Base-by-base conservation (phyloP, 2,888 invertebrate genomes). In the Lissocephala sabroskyi region DNA sequence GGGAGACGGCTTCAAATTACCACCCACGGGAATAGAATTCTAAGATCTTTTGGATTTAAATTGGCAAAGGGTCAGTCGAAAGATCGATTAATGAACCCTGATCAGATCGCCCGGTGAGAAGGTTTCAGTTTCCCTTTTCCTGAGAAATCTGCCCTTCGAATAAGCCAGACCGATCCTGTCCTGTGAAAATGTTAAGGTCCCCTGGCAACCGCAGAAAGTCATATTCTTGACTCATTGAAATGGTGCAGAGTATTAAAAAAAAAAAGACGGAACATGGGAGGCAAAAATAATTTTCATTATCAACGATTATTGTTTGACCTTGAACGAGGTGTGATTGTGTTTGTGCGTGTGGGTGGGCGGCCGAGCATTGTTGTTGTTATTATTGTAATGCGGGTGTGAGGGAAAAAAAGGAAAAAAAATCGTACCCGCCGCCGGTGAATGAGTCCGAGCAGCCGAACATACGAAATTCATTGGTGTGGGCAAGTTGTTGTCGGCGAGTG, bases 261-360 rank as follows among this genome's bases (percentile, higher is more conserved):
- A 55, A 56, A 44, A 52, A 41, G 32, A 36, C 45, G 19, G 50
- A 48, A 45, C 30, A 32, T 42, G 56, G n/a, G n/a, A 51, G 51
- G 55, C 63, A 64, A 75, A n/a, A n/a, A 77, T 76, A 73, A 75
- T 80, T 79, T 81, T 81, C 81, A 81, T 81, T 81, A 81, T 80
- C 81, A 78, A 64, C 79, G 78, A 79, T 81, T 81, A 81, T 71
- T 71, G 75, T 67, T 65, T 78, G 81, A 82, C 81, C 81, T 81
- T 81, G 81, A 75, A 70, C 67, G 10, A 18, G 9, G 9, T 10
- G 28, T 16, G 19, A 42, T 39, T 14, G 41, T 49, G 41, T 48
- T 33, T 42, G 16, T 28, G 10, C 35, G 71, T 51, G 52, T 66
- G 66, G 66, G 52, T 19, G 17, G 5, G 35, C 9, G 29, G n/a